Base-by-base conservation (phyloP, 2,113 vertebrate genomes). In the Platysternon megacephalum region DNA sequence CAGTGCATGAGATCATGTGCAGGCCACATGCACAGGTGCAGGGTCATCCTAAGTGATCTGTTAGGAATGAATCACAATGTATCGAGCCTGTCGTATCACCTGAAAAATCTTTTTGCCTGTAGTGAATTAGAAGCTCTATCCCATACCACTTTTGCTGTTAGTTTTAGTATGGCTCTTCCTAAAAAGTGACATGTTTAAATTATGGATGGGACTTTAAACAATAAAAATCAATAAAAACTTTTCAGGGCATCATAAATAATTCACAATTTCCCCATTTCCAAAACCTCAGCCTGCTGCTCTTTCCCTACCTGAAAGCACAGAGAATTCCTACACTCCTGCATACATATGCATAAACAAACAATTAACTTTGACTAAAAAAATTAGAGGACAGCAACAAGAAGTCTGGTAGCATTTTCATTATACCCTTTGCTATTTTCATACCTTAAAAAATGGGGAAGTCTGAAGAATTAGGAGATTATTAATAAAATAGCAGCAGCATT, bases 281-380 rank as follows among this genome's bases (percentile, higher is more conserved):
- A 89, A 96, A 91, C 35, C 35, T 94, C 90, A 89, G 42, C n/a
- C 79, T 92, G 49, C 52, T 89, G 52, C 49, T 89, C 96, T 87
- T 44, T 95, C 56, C 79, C 91, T 88, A 97, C 42, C 82, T 28
- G 11, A 96, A 82, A 83, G 44, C 56, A 92, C 84, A 89, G 82
- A 72, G 72, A 93, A 97, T 79, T 94, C 86, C 12, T 39, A 84
- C 79, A 80, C 65, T 83, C 97, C 92, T 94, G 83, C 81, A 96
- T 46, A 72, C 85, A 65, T 5, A 52, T 81, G 42, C 55, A 79
- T 92, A 90, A 97, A 97, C 46, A 52, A 58, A 88, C 58, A 97
- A 94, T 93, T 58, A 97, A 79, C 72, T 76, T 86, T 76, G 49
- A 26, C 85, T 29, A 83, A 61, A 52, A 52, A 95, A 79, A 4